These are phyloP conservation scores for Crossocerus cetratus DNA, from an alignment of 2,888 invertebrate genomes.

Conservation along the genomic window DNA sequence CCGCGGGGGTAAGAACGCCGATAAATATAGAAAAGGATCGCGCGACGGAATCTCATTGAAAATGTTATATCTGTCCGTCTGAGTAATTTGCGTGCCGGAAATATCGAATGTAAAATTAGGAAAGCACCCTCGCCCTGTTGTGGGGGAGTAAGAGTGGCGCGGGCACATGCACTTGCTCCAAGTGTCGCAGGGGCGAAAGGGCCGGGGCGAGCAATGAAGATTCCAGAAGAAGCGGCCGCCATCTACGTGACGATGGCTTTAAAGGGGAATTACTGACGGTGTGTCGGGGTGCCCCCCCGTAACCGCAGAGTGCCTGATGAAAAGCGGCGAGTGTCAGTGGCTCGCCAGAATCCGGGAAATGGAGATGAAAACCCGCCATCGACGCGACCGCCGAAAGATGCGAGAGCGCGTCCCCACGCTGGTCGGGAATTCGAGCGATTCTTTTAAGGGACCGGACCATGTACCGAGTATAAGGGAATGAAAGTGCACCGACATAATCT, in stretches of 20 bases:
- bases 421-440: no score
- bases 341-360: background rate
- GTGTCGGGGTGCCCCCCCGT: slow-evolving; percentile 27
- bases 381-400: background rate
- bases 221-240: background rate
- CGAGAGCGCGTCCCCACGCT: no score
- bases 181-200: background rate
- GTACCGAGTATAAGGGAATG: no score
- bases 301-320: slow-evolving; percentile 49
- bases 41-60: no score
- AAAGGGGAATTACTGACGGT: background rate
- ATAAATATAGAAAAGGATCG: background rate
- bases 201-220: background rate
- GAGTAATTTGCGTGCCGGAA: background rate
- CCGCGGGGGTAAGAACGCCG: background rate
- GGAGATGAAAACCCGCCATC: background rate
- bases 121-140: no score
- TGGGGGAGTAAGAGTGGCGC: no score
- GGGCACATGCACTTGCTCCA: background rate
- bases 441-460: no score
- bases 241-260: slow-evolving; percentile 8
- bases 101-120: no score
- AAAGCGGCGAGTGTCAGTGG: slow-evolving; percentile 34
- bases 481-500: no score
- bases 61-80: background rate